Base-by-base conservation (phyloP, 2,888 invertebrate genomes). In the Orthosia gracilis region DNA sequence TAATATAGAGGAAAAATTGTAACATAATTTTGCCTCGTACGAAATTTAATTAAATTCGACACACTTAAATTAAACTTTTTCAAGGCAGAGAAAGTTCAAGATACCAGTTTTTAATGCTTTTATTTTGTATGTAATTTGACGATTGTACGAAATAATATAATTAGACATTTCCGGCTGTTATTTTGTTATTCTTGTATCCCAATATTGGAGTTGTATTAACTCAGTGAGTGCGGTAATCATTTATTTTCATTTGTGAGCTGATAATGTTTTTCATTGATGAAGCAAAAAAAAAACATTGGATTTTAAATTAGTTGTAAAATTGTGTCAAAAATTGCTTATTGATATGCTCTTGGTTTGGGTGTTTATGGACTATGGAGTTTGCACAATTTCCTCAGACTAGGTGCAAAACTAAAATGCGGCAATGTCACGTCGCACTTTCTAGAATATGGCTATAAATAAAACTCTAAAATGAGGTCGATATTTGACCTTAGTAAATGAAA, bases 1-100 rank as follows among this genome's bases (percentile, higher is more conserved):
- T 54, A 21, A 54, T 17, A n/a, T 64, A 55, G 26, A 76, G 21
- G 74, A 64, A 59, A 69, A 76, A 49, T 3, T 11, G 23, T 3
- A 52, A 49, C n/a, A 57, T 45, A 21, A 55, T 57, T 63, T 31
- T 18, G 45, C 9, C 1, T 49, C 57, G n/a, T 31, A 59, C 52
- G 31, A 21, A 54, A 49, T n/a, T 50, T 61, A 69, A 83, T 83
- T 74, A 58, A 68, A 54, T 67, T 64, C 49, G 57, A 61, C 80
- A 83, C 69, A 72, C 26, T 26, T 63, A 18, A 50, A 23, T 0
- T 47, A 61, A n/a, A 49, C n/a, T 72, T 71, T 76, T 58, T n/a
- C 54, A 54, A 55, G 62, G 21, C n/a, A 18, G 84, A 80, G 84
- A 83, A 81, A 81, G 81, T 81, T 78, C 54, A 18, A 45, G 54